These are phyloP conservation scores for Nerophis lumbriciformis DNA, from an alignment of 2,113 vertebrate species.

Conservation along the genomic window DNA sequence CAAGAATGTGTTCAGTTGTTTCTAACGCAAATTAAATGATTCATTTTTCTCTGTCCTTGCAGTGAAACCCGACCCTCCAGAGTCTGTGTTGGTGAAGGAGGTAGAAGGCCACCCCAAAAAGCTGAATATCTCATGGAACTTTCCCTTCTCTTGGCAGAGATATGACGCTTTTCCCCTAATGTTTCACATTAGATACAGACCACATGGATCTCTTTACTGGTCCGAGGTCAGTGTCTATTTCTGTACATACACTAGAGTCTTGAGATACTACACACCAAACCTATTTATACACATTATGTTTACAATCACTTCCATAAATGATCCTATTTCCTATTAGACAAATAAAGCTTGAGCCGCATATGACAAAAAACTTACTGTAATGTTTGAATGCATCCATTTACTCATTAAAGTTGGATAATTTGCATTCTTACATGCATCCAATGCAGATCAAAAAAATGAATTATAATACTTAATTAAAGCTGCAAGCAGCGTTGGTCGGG, in stretches of 20 bases:
- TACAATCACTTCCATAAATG: neutral
- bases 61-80: conserved; percentile 74
- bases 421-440: neutral
- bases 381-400: no score
- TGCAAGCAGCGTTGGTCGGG: no score
- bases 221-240: conserved; percentile 57
- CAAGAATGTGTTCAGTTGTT: neutral
- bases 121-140: conserved; percentile 58
- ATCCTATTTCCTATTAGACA: no score
- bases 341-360: no score
- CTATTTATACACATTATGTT: neutral
- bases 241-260: neutral
- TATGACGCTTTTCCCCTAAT: conserved; percentile 50
- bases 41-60: neutral
- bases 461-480: neutral
- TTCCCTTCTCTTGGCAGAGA: conserved; percentile 61
- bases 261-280: neutral
- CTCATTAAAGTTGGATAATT: no score
- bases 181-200: conserved; percentile 70
- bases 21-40: neutral
- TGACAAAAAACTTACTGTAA: no score
- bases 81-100: conserved; percentile 29
- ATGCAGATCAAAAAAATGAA: neutral
- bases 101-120: conserved; percentile 47
- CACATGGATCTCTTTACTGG: conserved; percentile 62